Conservation (phyloP, 2,113 vertebrate species). For the Bufo gargarizans region DNA sequence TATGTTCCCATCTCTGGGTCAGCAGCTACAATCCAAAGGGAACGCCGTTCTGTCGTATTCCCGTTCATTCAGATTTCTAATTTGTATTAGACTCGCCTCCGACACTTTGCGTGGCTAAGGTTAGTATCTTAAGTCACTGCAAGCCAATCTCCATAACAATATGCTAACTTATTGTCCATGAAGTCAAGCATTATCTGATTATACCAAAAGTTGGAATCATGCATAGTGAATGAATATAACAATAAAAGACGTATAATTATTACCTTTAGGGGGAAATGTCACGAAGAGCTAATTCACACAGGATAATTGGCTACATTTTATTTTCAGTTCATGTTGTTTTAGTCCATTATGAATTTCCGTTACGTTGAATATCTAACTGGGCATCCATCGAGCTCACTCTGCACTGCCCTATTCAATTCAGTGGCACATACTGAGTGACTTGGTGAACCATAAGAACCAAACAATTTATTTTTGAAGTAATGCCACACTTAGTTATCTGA, state of each 20-base stretch:
- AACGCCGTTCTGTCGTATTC: constrained; percentile 67
- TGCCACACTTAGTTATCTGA: no score
- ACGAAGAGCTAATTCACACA: background rate
- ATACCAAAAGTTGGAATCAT: background rate
- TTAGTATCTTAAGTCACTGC: background rate
- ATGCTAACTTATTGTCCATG: constrained; percentile 4
- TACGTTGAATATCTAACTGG: background rate
- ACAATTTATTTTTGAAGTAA: no score
- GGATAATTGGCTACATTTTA: constrained; percentile 28
- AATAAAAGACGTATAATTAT: constrained; percentile 29
- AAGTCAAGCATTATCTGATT: constrained; percentile 11
- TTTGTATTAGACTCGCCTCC: constrained; percentile 60
- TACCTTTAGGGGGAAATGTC: constrained; percentile 24
- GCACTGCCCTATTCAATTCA: background rate
- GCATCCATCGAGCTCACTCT: background rate
- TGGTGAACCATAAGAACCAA: background rate
- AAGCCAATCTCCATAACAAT: background rate
- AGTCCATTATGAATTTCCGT: constrained; percentile 9
- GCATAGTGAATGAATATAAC: constrained; percentile 6
- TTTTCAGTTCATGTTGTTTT: constrained; percentile 25
- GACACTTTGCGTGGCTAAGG: background rate
- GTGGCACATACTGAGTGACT: background rate
- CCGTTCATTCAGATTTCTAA: constrained; percentile 58
- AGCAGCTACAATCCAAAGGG: constrained; percentile 69
- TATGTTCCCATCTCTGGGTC: constrained; percentile 64